Base-by-base conservation (phyloP, 1,140 invertebrate genomes). In the Parapsyche elsis region DNA sequence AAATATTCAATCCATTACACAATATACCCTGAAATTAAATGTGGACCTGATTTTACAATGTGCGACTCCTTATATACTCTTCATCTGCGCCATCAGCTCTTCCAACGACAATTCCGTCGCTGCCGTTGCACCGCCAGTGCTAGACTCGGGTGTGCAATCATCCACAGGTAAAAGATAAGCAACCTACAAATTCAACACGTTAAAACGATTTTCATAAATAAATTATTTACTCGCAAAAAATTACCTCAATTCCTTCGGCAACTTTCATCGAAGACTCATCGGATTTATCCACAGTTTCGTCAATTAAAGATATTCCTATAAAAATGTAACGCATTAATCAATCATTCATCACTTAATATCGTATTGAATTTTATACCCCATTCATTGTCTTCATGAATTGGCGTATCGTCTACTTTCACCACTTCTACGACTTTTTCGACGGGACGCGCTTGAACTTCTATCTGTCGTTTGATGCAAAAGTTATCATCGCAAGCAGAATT, bases 401-500 rank as follows among this genome's bases (percentile, higher is more conserved):
- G 92, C 70, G 86, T 86, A 70, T 90, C 88, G 80, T 93, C 90
- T 53, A 90, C 87, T 21, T 91, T 88, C 71, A 91, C 91, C 78
- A 91, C 90, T n/a, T 90, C 88, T 19, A 88, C 86, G 10, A 90
- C 81, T 74, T 88, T 87, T 49, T 92, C 91, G 16, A 89, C 88
- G 0, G 90, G 89, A 75, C 88, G 88, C 12, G 90, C 87, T 84
- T 90, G 90, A 84, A 90, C 94, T 85, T 96, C 95, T 83, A 89
- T 84, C 86, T 99, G 98, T 64, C 94, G 90, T 84, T 90, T 83
- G 61, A 88, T 85, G 86, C 99, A 99, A 85, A 92, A 91, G 0
- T 83, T 86, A 86, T 99, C 97, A 75, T 97, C 95, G 88, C 99
- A 99, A 80, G 92, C 90, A 23, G 94, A 92, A 91, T 99, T 99